Evolutionary conservation across 1,140 invertebrate genomes (phyloP), one percentile per base, ranked within the genome.

Genomic region (Lysiphlebus fabarum): DNA sequence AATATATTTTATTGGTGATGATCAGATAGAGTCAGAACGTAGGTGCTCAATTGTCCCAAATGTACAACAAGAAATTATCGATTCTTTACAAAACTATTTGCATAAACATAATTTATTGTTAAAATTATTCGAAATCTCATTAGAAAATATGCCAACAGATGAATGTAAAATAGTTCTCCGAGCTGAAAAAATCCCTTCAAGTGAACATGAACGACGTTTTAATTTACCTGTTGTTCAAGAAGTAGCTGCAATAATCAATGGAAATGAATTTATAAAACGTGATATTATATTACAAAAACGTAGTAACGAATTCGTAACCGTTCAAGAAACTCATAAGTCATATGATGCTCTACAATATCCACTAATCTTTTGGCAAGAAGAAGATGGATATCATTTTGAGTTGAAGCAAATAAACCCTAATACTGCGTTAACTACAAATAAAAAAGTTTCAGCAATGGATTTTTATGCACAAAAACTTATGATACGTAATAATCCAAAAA

Each of bases 271-370:
- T 17, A 7, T 58, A 53, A 51, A 38, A 9, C 40, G 56, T 3
- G 56, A 54, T 56, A 55, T 64, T 40, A 40, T 60, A 2, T 37
- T 55, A 14, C 43, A 53, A 6, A 33, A 43, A 36, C 41, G 42
- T 37, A 45, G 56, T 58, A 38, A 44, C n/a, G 5, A 62, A 38
- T 42, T 63, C 44, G 34, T 65, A 53, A 56, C 62, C 55, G 43
- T 76, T 64, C 61, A 54, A 50, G 71, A 78, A 67, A 77, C 69
- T 38, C 70, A 76, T 59, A 62, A 73, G 3, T 69, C 66, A 49
- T 76, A 74, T 65, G 76, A 81, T 65, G 65, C 75, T 40, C 65
- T 80, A 17, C 70, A 75, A 70, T 82, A 82, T 69, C 73, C 77
- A 51, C 60, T 81, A 26, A 73, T 81, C 41, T 80, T 80, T 69